phyloP scores from a whole-genome alignment of 2,888 invertebrate species.

The Beris chalybata region DNA sequence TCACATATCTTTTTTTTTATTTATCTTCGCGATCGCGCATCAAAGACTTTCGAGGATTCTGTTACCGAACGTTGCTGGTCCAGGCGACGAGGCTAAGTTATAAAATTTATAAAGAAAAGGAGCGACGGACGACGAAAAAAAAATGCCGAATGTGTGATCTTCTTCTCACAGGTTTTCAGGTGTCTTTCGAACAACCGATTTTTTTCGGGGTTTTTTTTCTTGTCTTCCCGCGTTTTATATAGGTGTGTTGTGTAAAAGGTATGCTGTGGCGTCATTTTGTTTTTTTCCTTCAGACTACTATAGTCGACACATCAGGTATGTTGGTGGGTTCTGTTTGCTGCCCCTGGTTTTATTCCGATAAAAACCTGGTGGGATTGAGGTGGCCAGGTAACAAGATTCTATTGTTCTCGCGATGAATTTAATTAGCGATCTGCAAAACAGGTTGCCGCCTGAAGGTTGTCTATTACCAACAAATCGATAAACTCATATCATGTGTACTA shows the following conservation, averaged over 20 bases:
- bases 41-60: no score
- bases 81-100: no score
- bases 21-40: no score
- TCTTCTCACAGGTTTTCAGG: slow-evolving; percentile 30
- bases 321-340: neutral
- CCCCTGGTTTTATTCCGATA: neutral
- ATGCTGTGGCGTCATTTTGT: no score
- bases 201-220: slow-evolving; percentile 6
- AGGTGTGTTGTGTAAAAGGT: neutral
- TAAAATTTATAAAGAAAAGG: no score
- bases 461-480: slow-evolving; percentile 12
- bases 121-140: neutral
- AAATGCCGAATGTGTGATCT: slow-evolving; percentile 27
- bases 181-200: slow-evolving; percentile 18
- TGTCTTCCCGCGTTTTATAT: neutral
- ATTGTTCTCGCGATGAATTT: slow-evolving; percentile 12
- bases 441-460: slow-evolving; percentile 20
- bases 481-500: neutral
- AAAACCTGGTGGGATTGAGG: neutral
- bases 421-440: slow-evolving; percentile 21
- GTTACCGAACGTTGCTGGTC: no score
- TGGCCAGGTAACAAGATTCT: slow-evolving; percentile 1
- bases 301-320: no score
- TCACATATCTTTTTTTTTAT: no score
- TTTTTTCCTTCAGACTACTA: no score